phyloP scores from a whole-genome alignment of 30 jellyfish, hydroid and myxozoan genomes.

The Hydractinia symbiolongicarpus region DNA sequence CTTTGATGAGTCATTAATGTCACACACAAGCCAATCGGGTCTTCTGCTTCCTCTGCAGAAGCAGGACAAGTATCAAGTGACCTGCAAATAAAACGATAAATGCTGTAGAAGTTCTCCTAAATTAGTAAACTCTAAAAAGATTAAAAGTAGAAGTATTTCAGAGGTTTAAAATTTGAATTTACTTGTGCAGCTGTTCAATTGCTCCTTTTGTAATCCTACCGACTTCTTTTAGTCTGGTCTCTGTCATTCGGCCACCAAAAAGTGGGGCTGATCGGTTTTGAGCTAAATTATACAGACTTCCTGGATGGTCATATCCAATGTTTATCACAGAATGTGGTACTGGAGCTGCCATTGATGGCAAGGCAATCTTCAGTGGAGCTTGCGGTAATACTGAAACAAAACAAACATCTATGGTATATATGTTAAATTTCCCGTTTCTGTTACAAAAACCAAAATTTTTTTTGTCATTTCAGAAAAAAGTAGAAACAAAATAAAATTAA shows the following conservation, averaged over 20 bases:
- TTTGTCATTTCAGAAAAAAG: no score
- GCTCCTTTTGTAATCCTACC: slow-evolving; percentile 87
- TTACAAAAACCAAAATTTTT: not conserved
- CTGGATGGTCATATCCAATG: slow-evolving; percentile 24
- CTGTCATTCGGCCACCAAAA: slow-evolving; percentile 81
- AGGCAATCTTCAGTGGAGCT: not conserved
- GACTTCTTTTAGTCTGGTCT: slow-evolving; percentile 55
- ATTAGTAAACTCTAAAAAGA: no score
- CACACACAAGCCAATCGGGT: slow-evolving; percentile 67
- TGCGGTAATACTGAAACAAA: not conserved
- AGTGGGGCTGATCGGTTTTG: slow-evolving; percentile 20
- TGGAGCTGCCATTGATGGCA: not conserved
- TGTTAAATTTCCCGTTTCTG: not conserved
- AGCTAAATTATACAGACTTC: not conserved
- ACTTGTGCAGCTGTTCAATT: slow-evolving; percentile 77
- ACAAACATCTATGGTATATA: not conserved
- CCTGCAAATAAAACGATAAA: slow-evolving; percentile 22
- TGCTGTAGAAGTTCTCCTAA: no score
- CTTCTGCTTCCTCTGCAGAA: slow-evolving; percentile 55
- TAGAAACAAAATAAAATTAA: no score
- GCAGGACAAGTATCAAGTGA: slow-evolving; percentile 87
- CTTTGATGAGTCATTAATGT: slow-evolving; percentile 81
- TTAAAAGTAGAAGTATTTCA: not conserved
- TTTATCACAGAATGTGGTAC: not conserved
- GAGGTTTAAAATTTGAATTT: not conserved